These are phyloP conservation scores for Diprion similis DNA, from an alignment of 1,140 invertebrate species.

Conservation along the genomic window DNA sequence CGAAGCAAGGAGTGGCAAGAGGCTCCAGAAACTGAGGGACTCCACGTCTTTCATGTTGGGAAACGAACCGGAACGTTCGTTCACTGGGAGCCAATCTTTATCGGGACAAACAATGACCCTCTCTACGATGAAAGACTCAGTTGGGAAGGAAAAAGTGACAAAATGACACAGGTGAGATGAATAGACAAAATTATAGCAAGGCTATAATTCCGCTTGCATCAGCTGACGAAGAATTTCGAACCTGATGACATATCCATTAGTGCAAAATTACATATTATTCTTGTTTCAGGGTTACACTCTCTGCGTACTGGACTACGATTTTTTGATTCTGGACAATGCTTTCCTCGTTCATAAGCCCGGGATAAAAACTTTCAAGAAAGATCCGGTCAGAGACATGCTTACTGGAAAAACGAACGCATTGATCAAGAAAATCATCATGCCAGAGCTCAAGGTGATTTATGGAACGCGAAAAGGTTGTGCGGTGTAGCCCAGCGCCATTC, in stretches of 20 bases:
- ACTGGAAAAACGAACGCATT: conserved; percentile 80
- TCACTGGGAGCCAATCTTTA: conserved; percentile 92
- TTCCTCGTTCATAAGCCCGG: conserved; percentile 89
- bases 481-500: conserved; percentile 65
- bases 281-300: conserved; percentile 80
- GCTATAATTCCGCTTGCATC: neutral
- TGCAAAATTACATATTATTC: neutral
- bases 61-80: conserved; percentile 80
- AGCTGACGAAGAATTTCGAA: neutral
- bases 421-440: conserved; percentile 82
- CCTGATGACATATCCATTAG: neutral
- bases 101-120: conserved; percentile 85
- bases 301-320: conserved; percentile 88
- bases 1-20: conserved; percentile 84
- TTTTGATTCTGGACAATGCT: conserved; percentile 88
- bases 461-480: conserved; percentile 81
- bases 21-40: conserved; percentile 69
- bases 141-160: conserved; percentile 91
- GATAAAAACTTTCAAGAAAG: conserved; percentile 81
- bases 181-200: neutral
- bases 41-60: conserved; percentile 85
- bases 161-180: conserved; percentile 87
- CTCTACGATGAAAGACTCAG: conserved; percentile 87
- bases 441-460: conserved; percentile 84
- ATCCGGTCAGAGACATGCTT: conserved; percentile 75